Conservation (phyloP, 2,797 vertebrate species). For the Echeneis naucrates region DNA sequence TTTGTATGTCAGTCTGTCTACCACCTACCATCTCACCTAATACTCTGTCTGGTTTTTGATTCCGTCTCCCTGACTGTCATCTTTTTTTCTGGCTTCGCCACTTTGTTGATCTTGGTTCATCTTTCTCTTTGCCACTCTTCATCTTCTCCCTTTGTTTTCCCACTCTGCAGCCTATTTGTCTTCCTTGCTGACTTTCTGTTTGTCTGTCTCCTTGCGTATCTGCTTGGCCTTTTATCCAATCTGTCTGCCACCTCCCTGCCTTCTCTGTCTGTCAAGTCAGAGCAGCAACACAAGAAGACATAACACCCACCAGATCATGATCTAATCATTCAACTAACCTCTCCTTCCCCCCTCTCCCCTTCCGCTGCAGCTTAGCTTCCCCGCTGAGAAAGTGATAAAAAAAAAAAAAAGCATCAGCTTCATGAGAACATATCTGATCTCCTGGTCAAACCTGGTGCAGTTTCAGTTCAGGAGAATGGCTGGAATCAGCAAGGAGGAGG, state of each 20-base stretch:
- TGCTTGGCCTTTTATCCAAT: constrained; percentile 53
- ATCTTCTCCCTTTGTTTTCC: constrained; percentile 28
- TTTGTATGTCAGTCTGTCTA: constrained; percentile 46
- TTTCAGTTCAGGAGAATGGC: constrained; percentile 32
- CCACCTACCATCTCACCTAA: constrained; percentile 49
- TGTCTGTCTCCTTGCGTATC: constrained; percentile 51
- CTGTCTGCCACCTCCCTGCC: constrained; percentile 34
- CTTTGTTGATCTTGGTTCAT: constrained; percentile 24
- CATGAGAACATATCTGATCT: constrained; percentile 29
- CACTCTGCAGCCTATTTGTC: constrained; percentile 19
- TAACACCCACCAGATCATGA: constrained; percentile 54
- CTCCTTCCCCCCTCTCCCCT: constrained; percentile 11
- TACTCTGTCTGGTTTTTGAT: constrained; percentile 39
- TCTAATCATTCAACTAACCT: constrained; percentile 50
- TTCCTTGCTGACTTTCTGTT: constrained; percentile 12
- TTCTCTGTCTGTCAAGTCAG: constrained; percentile 55
- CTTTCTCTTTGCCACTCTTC: constrained; percentile 15
- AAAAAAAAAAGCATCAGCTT: constrained; percentile 32
- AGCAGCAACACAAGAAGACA: constrained; percentile 48
- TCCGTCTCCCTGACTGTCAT: constrained; percentile 19
- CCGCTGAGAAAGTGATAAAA: constrained; percentile 16
- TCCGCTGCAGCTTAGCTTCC: constrained; percentile 10
- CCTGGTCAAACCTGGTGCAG: constrained; percentile 30
- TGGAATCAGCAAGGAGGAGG: constrained; percentile 30
- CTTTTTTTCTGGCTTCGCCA: constrained; percentile 20